Evolutionary conservation across 2,888 invertebrate species (phyloP).

Genomic region (Euclidia mi): DNA sequence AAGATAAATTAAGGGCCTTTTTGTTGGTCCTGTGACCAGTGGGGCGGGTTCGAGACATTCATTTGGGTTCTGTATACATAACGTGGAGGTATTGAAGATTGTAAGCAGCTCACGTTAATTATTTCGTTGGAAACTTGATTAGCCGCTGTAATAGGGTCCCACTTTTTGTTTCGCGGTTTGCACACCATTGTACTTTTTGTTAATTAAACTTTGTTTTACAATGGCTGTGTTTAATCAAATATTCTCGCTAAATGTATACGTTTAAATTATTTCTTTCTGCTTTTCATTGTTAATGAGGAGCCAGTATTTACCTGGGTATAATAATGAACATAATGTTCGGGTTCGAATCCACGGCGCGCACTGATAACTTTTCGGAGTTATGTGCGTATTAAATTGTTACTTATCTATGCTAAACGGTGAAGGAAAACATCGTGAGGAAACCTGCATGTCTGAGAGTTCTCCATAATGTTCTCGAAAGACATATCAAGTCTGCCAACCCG

Average conservation of each 20-base stretch:
- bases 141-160: constrained; percentile 40
- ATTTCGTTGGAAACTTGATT: constrained; percentile 62
- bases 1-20: constrained; percentile 74
- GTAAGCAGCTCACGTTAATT: constrained; percentile 62
- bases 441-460: no score
- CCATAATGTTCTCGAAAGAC: no score
- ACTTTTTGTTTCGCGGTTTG: constrained; percentile 51
- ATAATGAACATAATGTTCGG: no score
- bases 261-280: constrained; percentile 31
- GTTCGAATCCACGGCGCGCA: no score
- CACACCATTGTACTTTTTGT: constrained; percentile 47
- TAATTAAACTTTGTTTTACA: constrained; percentile 53
- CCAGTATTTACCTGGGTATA: constrained; percentile 16
- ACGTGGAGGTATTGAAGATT: constrained; percentile 61
- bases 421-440: no score
- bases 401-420: no score
- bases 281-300: constrained; percentile 22
- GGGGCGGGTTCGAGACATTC: constrained; percentile 65
- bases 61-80: constrained; percentile 67
- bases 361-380: no score
- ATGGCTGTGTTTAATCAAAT: constrained; percentile 38
- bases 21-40: constrained; percentile 64
- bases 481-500: no score
- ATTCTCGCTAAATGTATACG: constrained; percentile 30
- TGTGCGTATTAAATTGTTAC: no score